Evolutionary conservation across 2,113 vertebrate species (phyloP).

Genomic region (Pandion haliaetus): DNA sequence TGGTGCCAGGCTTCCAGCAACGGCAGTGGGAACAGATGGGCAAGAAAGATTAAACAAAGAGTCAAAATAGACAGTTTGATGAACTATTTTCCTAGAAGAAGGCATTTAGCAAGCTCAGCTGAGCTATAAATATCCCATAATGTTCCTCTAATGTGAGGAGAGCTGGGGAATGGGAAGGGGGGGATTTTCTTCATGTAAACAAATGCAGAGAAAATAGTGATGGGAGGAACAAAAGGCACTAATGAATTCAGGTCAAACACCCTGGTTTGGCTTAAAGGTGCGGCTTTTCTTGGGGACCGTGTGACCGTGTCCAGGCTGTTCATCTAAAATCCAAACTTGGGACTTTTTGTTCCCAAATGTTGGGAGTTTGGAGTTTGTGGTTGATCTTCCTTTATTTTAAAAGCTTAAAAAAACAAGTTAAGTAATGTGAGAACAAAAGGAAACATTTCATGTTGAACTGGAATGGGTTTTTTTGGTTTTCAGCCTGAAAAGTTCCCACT

Average conservation of each 20-base stretch:
- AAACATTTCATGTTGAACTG: neutral
- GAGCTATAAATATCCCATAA: slow-evolving; percentile 55
- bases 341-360: neutral
- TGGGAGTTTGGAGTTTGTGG: neutral
- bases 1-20: neutral
- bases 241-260: slow-evolving; percentile 1
- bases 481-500: neutral
- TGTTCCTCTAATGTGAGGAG: slow-evolving; percentile 14
- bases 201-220: slow-evolving; percentile 2
- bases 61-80: slow-evolving; percentile 35
- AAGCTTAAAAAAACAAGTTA: neutral
- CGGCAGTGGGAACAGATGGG: neutral
- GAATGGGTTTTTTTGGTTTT: neutral
- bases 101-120: slow-evolving; percentile 47
- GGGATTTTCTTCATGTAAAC: neutral
- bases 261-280: neutral
- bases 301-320: neutral
- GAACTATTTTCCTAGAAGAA: slow-evolving; percentile 48
- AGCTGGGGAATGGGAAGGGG: neutral
- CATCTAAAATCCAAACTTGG: neutral
- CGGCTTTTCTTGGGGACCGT: neutral
- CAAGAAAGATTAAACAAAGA: slow-evolving; percentile 10
- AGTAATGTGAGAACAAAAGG: neutral
- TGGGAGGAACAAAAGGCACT: neutral
- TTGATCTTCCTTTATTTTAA: neutral